These are phyloP conservation scores for Choloepus hoffmanni DNA, from an alignment of 2,113 vertebrate genomes.

Conservation along the genomic window DNA sequence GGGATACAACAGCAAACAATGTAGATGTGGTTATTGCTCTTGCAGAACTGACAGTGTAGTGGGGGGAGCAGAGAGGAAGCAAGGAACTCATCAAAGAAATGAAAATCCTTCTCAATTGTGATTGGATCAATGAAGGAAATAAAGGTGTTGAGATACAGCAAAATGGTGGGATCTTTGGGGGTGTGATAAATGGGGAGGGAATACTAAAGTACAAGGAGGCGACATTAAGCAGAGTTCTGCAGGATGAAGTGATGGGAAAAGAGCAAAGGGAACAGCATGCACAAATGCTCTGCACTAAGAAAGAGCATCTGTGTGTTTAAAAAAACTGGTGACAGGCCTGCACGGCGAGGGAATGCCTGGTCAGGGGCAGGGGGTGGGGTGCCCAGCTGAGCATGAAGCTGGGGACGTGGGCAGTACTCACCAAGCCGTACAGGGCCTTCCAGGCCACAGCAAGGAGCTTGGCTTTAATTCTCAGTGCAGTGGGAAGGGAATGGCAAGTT, in stretches of 20 bases:
- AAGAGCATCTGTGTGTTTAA: neutral
- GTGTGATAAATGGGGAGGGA: neutral
- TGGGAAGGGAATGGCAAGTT: neutral
- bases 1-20: neutral
- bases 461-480: constrained; percentile 19
- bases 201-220: neutral
- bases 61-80: neutral
- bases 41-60: neutral
- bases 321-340: neutral
- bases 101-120: neutral
- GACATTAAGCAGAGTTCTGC: neutral
- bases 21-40: neutral
- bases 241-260: neutral
- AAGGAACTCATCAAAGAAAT: neutral
- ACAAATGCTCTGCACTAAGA: neutral
- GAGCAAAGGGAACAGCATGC: neutral
- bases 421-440: neutral
- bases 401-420: neutral
- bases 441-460: neutral
- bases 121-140: neutral
- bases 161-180: neutral
- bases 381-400: neutral
- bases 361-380: too few relatives aligned
- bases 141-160: neutral
- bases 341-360: neutral